phyloP scores from a whole-genome alignment of 53 echinoderm and acorn worm species.

The Zoroaster sp. region DNA sequence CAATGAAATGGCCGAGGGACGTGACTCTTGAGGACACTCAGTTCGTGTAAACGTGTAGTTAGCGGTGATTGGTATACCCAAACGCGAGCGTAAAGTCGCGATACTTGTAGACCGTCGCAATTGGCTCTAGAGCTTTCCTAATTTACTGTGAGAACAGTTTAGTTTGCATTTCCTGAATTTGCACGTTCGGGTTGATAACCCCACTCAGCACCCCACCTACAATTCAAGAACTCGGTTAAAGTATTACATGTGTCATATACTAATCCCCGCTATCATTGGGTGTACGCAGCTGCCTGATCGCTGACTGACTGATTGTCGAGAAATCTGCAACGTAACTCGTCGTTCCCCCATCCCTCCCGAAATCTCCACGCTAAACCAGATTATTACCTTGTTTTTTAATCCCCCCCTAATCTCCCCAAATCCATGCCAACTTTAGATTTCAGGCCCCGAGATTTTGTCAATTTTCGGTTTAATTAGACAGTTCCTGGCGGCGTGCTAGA shows the following conservation, averaged over 20 bases:
- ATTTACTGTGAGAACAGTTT: too few species aligned
- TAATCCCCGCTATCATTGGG: conserved; percentile 1
- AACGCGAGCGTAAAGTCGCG: too few species aligned
- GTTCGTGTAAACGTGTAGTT: too few species aligned
- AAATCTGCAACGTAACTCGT: background rate
- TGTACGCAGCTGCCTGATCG: conserved; percentile 27
- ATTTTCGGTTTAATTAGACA: background rate
- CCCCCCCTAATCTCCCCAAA: conserved; percentile 8
- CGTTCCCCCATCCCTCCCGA: background rate
- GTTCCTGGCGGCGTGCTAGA: conserved; percentile 31
- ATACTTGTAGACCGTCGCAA: too few species aligned
- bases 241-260: conserved; percentile 13
- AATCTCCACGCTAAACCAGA: conserved; percentile 27
- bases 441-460: background rate
- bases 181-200: too few species aligned
- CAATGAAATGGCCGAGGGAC: too few species aligned
- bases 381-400: conserved; percentile 43
- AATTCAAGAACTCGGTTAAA: background rate
- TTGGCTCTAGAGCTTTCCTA: too few species aligned
- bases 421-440: background rate
- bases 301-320: background rate
- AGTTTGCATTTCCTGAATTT: too few species aligned
- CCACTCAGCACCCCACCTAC: too few species aligned
- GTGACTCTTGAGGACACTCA: too few species aligned
- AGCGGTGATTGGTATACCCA: too few species aligned